Evolutionary conservation across 2,888 invertebrate species (phyloP), one percentile per base, ranked within the genome.

Genomic region (Hofmannophila pseudospretella): DNA sequence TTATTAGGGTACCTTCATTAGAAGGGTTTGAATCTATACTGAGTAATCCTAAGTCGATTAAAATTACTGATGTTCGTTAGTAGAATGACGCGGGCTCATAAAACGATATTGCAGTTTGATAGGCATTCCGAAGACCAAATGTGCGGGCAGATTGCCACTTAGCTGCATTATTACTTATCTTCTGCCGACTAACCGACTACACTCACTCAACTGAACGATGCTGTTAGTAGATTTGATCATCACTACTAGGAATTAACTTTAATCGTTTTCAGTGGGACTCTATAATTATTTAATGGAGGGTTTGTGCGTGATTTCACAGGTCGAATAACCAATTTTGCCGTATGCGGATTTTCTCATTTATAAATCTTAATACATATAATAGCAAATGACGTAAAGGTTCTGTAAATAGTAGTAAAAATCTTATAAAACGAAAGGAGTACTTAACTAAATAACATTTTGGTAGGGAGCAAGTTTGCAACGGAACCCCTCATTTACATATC

Each of bases 401-500:
- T n/a, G n/a, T n/a, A n/a, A n/a, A 20, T 20, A 36, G 32, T 26
- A 32, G 20, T 36, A 36, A 31, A 31, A 32, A 5, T 27, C 11
- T 27, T 27, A 11, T 11, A 4, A 3, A 27, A 4, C 1, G 27
- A 3, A 11, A 23, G 54, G 55, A 60, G n/a, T n/a, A n/a, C n/a
- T n/a, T n/a, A n/a, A n/a, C n/a, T n/a, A 66, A 36, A 41, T 41
- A 38, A 41, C 37, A 41, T 37, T 36, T 37, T 62, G 64, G 66
- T 66, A 60, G 47, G 58, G 59, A 53, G 53, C 59, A 65, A 67
- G 58, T 67, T 70, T 60, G 63, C 61, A 74, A 77, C 67, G 66
- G 68, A 68, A 56, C 67, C 66, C 67, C 60, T 75, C 69, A 81
- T 81, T 82, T 81, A 64, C 77, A 81, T 81, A 75, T 84, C 84